Percentiles rank a stretch among this genome's conserved stretches.
phyloP scores from a whole-genome alignment of 1,140 invertebrate species.

The Battus philenor region DNA sequence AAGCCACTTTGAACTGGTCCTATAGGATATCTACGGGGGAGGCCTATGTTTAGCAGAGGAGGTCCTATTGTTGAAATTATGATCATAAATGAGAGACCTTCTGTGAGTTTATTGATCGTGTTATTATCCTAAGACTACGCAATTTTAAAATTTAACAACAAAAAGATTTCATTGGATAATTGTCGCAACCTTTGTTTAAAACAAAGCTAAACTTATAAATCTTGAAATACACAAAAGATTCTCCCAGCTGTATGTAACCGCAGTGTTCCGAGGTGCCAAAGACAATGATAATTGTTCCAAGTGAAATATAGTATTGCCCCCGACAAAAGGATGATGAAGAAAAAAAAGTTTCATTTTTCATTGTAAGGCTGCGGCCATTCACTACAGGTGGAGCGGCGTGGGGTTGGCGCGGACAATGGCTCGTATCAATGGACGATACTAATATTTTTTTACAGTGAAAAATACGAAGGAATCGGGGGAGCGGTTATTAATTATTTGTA shows the following conservation, averaged over 20 bases:
- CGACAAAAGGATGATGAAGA: conserved; percentile 58
- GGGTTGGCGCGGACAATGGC: conserved; percentile 58
- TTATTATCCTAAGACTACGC: too few relatives aligned
- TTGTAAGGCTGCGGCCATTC: conserved; percentile 58
- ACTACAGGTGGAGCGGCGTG: conserved; percentile 57
- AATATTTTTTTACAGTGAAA: conserved; percentile 52
- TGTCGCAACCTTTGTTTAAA: too few relatives aligned
- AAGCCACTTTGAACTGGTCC: too few relatives aligned
- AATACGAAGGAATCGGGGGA: conserved; percentile 12
- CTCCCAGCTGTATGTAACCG: conserved; percentile 43
- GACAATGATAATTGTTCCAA: conserved; percentile 73
- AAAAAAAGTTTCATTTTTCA: conserved; percentile 64
- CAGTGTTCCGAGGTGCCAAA: conserved; percentile 62
- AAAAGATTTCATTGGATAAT: too few relatives aligned
- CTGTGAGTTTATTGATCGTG: too few relatives aligned
- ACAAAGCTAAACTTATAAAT: conserved; percentile 37
- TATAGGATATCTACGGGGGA: too few relatives aligned
- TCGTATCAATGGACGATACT: conserved; percentile 61
- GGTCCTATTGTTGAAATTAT: too few relatives aligned
- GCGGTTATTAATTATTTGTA: conserved; percentile 38
- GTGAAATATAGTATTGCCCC: conserved; percentile 72
- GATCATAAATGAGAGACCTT: too few relatives aligned
- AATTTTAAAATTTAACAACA: too few relatives aligned
- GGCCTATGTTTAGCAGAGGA: too few relatives aligned
- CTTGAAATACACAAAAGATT: conserved; percentile 44